Evolutionary conservation across 2,888 invertebrate genomes (phyloP).

Genomic region (Thalpophila matura): DNA sequence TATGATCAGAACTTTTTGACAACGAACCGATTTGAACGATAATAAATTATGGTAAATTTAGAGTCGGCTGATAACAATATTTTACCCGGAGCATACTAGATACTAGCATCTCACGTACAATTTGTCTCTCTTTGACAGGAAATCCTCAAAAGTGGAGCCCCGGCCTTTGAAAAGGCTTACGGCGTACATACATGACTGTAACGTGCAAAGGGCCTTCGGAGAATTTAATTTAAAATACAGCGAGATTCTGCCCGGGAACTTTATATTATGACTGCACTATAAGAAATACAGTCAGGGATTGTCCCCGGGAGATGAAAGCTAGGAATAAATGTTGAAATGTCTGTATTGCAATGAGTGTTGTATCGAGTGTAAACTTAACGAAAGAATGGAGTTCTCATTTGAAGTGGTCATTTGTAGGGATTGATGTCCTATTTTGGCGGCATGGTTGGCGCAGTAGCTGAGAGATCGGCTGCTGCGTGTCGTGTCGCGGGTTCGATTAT

Average conservation of each 20-base stretch:
- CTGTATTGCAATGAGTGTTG: constrained; percentile 13
- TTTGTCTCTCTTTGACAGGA: neutral
- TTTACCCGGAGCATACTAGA: neutral
- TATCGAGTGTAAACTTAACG: neutral
- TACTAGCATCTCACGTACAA: neutral
- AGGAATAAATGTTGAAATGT: constrained; percentile 4
- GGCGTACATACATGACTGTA: constrained; percentile 11
- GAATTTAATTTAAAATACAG: constrained; percentile 47
- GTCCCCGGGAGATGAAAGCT: constrained; percentile 24
- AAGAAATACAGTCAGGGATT: constrained; percentile 39
- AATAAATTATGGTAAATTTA: neutral
- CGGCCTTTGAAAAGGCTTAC: constrained; percentile 24
- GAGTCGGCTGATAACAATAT: neutral
- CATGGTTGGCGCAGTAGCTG: too few species aligned
- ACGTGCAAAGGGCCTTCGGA: constrained; percentile 32
- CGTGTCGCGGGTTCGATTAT: too few species aligned
- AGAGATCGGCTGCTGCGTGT: too few species aligned
- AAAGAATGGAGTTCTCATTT: neutral
- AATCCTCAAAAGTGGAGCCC: constrained; percentile 29
- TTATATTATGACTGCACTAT: constrained; percentile 11
- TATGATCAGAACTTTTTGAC: neutral
- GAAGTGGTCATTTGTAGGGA: neutral
- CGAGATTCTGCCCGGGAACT: constrained; percentile 21
- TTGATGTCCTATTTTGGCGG: too few species aligned
- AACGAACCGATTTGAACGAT: neutral